Base-by-base conservation (phyloP, 1,140 invertebrate species). In the Hylaeus anthracinus region DNA sequence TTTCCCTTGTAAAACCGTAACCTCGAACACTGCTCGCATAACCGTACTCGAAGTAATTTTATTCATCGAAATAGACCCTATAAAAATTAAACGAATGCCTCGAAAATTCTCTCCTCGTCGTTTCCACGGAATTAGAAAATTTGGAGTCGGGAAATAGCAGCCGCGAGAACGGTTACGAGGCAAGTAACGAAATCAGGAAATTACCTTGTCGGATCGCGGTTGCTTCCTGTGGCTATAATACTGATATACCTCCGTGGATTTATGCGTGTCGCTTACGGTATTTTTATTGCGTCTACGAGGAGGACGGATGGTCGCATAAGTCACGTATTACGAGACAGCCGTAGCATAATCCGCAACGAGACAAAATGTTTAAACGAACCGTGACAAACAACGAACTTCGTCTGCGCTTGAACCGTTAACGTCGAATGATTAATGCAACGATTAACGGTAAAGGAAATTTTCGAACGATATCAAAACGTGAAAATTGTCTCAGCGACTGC, bases 211-310 rank as follows among this genome's bases (percentile, higher is more conserved):
- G n/a, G 56, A 53, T n/a, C 61, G 48, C 45, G 74, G 70, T 83
- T 83, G 69, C 41, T 48, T 48, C n/a, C 26, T 12, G 53, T 55
- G 41, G n/a, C 70, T 51, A 61, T 63, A 60, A 73, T 69, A 72
- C 67, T 78, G 66, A 83, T 84, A 81, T 61, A 84, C 55, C 60
- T 12, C 45, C 53, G 51, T 4, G 64, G 70, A 85, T 85, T 85
- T 85, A 85, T 81, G 77, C 61, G 48, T n/a, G 55, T 72, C 55
- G 72, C 56, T 61, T 64, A 66, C 67, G 71, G 64, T 83, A 81
- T 71, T 85, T 85, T 85, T 85, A 85, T 81, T 84, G 56, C 48
- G 45, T n/a, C 55, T 61, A 26, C 43, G 60, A 43, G 53, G 15
- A 14, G 48, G 41, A 60, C 58, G 70, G 81, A 85, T 85, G 72